These are phyloP conservation scores for Pimephales promelas DNA, from an alignment of 2,113 vertebrate genomes.

Conservation along the genomic window DNA sequence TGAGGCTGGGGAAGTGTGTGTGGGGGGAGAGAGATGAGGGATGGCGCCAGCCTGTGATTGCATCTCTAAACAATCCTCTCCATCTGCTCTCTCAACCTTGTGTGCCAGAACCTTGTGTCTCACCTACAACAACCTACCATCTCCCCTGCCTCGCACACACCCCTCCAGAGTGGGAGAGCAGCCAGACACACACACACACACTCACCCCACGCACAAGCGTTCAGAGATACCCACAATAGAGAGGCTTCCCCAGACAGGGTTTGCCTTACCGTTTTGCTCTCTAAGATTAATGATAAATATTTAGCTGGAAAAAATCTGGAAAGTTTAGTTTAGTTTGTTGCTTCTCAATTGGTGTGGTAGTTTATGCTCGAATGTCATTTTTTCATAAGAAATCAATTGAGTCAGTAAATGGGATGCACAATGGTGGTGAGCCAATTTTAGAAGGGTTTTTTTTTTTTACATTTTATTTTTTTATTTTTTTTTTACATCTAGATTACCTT, in stretches of 20 bases:
- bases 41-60: conserved; percentile 54
- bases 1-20: conserved; percentile 26
- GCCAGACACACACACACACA: conserved; percentile 48
- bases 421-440: too few species aligned
- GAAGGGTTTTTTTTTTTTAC: not conserved
- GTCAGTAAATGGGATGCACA: not conserved
- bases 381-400: not conserved
- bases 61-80: conserved; percentile 58
- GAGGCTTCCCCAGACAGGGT: conserved; percentile 32
- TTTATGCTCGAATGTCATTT: not conserved
- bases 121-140: conserved; percentile 54
- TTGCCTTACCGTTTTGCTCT: conserved; percentile 10
- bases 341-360: not conserved
- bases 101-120: conserved; percentile 54
- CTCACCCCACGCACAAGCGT: conserved; percentile 37
- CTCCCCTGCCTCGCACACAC: conserved; percentile 54
- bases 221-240: conserved; percentile 24
- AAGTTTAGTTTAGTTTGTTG: not conserved
- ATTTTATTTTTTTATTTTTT: too few species aligned
- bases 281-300: conserved; percentile 1
- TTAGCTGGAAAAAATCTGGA: not conserved
- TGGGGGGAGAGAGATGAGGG: conserved; percentile 51
- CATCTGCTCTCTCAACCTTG: conserved; percentile 51
- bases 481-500: not conserved
- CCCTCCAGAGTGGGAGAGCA: conserved; percentile 40